Evolutionary conservation across 2,797 vertebrate species (phyloP).

Genomic region (Gouania willdenowi): DNA sequence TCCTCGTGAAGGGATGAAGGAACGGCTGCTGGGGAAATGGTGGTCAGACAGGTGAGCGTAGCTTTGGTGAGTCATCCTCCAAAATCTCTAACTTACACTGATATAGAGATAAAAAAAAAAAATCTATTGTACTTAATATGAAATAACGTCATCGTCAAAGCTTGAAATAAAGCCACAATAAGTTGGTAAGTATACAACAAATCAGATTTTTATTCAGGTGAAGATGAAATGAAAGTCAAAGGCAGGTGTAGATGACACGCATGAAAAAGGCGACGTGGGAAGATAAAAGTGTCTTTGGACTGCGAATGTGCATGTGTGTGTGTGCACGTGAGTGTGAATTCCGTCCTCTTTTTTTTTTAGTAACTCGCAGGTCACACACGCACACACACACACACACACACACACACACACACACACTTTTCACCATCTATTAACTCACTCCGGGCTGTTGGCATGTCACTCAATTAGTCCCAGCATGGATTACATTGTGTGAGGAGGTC

Average conservation of each 20-base stretch:
- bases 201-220: conserved; percentile 23
- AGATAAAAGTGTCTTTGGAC: conserved; percentile 18
- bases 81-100: conserved; percentile 47
- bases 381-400: too few relatives aligned
- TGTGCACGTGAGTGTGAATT: neutral
- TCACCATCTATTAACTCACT: conserved; percentile 58
- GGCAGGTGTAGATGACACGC: conserved; percentile 26
- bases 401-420: conserved; percentile 48
- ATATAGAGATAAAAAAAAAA: too few relatives aligned
- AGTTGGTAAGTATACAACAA: conserved; percentile 4
- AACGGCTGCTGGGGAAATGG: conserved; percentile 45
- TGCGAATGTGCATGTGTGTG: neutral
- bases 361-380: conserved; percentile 26
- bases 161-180: conserved; percentile 1
- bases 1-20: conserved; percentile 40
- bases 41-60: conserved; percentile 63
- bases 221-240: conserved; percentile 38
- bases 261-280: conserved; percentile 46
- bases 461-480: conserved; percentile 70
- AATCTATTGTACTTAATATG: conserved; percentile 15
- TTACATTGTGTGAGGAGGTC: conserved; percentile 51
- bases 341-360: conserved; percentile 7
- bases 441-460: conserved; percentile 51
- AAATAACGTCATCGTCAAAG: conserved; percentile 2
- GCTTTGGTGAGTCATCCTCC: conserved; percentile 67